Evolutionary conservation across 2,888 invertebrate genomes (phyloP).

Genomic region (Aplocera efformata): DNA sequence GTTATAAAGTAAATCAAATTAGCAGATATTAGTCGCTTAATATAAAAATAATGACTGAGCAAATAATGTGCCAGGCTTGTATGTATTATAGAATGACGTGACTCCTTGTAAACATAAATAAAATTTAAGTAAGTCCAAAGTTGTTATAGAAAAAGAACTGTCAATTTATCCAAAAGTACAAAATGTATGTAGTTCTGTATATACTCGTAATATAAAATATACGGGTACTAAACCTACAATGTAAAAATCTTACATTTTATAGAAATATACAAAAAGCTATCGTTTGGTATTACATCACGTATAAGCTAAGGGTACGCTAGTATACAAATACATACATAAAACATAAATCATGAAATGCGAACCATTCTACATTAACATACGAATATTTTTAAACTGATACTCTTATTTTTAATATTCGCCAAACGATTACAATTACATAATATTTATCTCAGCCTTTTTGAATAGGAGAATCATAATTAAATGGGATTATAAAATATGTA

Average conservation of each 20-base stretch:
- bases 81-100: no score
- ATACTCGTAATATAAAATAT: constrained; percentile 63
- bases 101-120: no score
- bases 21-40: no score
- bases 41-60: no score
- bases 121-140: constrained; percentile 11
- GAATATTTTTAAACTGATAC: constrained; percentile 49
- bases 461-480: constrained; percentile 76
- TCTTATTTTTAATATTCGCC: constrained; percentile 61
- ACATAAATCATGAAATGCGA: constrained; percentile 8
- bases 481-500: constrained; percentile 69
- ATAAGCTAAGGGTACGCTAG: constrained; percentile 39
- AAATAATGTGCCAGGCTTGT: no score
- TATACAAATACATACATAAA: constrained; percentile 26
- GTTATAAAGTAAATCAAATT: no score
- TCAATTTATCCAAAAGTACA: constrained; percentile 24
- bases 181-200: constrained; percentile 21
- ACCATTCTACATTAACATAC: constrained; percentile 28
- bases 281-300: constrained; percentile 62
- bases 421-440: constrained; percentile 66
- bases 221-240: constrained; percentile 60
- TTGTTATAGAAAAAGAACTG: constrained; percentile 10
- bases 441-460: constrained; percentile 76
- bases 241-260: constrained; percentile 69
- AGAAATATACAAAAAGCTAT: constrained; percentile 77